Evolutionary conservation across 2,113 vertebrate genomes (phyloP), one percentile per base, ranked within the genome.

Genomic region (Pomatostomus ruficeps): DNA sequence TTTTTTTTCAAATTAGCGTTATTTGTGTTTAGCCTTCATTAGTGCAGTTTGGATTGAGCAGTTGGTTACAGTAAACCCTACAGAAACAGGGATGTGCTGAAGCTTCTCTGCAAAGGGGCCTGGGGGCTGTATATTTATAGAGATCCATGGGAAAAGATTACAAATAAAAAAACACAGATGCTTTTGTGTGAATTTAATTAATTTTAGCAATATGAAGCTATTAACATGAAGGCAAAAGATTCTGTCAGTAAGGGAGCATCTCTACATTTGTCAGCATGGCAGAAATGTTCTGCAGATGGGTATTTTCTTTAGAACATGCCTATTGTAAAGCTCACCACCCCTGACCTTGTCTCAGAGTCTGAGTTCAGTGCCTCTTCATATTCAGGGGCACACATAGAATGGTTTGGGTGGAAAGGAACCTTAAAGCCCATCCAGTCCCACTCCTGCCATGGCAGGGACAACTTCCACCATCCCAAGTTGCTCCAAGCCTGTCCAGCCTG

Each of bases 21-120:
- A 86, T 95, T 96, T 96, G 87, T 87, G 88, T 90, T 93, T 85
- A 95, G 63, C 89, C 88, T 96, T 96, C 91, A 84, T 89, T 96
- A 96, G 24, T 0, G 0, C 18, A 70, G 73, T 75, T 96, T 62
- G 75, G 85, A 57, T 45, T 33, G 65, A 87, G 38, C n/a, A 89
- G 43, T 45, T 4, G 2, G 80, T 82, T 91, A 77, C 72, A 59
- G 80, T 36, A 91, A 94, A 86, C 59, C 59, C 51, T 59, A 31
- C 21, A 63, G 51, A 86, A 88, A 86, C 33, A 8, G 2, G 26
- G 35, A 51, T 0, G 0, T 48, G 33, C 12, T 85, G 29, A 49
- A 90, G 24, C 51, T 66, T 59, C 63, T 70, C 31, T 63, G 58
- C 12, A 73, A 86, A 89, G 65, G 13, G 15, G 7, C 22, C 18